phyloP scores from a whole-genome alignment of 2,888 invertebrate species.

The Mimas tiliae region DNA sequence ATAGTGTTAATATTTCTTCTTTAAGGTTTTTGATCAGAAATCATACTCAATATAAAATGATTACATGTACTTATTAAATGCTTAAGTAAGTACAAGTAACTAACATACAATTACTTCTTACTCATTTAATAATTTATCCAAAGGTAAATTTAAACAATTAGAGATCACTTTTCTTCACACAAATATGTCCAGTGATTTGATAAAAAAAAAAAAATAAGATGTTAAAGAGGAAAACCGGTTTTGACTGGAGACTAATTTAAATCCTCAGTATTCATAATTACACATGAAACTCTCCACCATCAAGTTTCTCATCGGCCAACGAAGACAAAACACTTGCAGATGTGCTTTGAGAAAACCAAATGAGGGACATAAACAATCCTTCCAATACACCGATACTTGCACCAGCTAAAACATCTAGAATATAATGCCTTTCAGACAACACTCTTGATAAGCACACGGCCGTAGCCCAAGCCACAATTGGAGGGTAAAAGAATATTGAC shows the following conservation, averaged over 20 bases:
- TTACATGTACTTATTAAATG: too few relatives aligned
- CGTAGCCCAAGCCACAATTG: conserved; percentile 90
- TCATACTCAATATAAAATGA: too few relatives aligned
- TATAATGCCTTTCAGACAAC: conserved; percentile 92
- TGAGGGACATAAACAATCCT: conserved; percentile 85
- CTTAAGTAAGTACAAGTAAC: too few relatives aligned
- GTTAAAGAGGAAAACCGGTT: neutral
- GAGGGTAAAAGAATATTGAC: conserved; percentile 84
- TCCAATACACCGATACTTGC: conserved; percentile 89
- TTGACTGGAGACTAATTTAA: neutral
- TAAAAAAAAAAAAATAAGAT: neutral
- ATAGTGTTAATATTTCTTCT: too few relatives aligned
- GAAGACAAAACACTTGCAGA: conserved; percentile 85
- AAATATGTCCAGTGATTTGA: neutral
- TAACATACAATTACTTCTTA: too few relatives aligned
- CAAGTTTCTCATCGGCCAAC: conserved; percentile 87
- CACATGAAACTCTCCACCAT: conserved; percentile 89
- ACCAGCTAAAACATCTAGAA: conserved; percentile 93
- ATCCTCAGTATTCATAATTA: conserved; percentile 42
- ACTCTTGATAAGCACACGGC: conserved; percentile 92
- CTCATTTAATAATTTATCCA: too few relatives aligned
- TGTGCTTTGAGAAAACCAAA: conserved; percentile 89
- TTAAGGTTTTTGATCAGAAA: too few relatives aligned
- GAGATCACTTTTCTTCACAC: too few relatives aligned
- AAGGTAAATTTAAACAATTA: too few relatives aligned